Conservation (phyloP, 1,140 invertebrate species). For the Atta colombica region DNA sequence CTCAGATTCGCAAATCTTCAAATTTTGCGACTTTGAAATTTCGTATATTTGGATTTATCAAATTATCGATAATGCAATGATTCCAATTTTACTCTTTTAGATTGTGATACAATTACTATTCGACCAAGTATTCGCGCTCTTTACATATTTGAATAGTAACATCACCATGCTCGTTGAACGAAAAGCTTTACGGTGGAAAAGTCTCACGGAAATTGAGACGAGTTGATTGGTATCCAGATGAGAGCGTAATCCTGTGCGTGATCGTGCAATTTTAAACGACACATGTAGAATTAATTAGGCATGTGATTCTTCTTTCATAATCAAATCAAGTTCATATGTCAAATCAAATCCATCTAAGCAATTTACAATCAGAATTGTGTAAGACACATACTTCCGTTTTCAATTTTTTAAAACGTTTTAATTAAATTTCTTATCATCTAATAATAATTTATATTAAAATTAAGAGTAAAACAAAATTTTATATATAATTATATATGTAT, state of each 20-base stretch:
- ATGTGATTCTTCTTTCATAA: not conserved
- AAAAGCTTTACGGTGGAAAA: conserved; percentile 7
- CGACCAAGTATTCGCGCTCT: conserved; percentile 8
- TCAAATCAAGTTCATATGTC: not conserved
- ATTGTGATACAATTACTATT: conserved; percentile 26
- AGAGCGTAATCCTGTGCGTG: not conserved
- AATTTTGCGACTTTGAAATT: not conserved
- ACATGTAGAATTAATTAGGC: conserved; percentile 36
- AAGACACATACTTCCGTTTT: not conserved
- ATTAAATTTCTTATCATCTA: not conserved
- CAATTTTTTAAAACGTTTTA: not conserved
- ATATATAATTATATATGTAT: too few species aligned
- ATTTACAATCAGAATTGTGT: not conserved
- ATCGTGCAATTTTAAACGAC: conserved; percentile 43
- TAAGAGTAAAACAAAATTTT: too few species aligned
- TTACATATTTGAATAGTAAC: not conserved
- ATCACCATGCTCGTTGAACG: not conserved
- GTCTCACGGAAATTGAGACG: conserved; percentile 31
- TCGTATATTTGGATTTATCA: not conserved
- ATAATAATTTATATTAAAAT: too few species aligned
- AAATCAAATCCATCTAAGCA: not conserved
- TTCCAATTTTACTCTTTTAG: not conserved
- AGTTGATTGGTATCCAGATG: conserved; percentile 8
- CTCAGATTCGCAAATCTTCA: not conserved
- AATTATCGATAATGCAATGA: not conserved